A percentile compares a stretch with the other conserved stretches of the same genome.
Conservation (phyloP, 2,888 invertebrate genomes). For the Homarus gammarus region DNA sequence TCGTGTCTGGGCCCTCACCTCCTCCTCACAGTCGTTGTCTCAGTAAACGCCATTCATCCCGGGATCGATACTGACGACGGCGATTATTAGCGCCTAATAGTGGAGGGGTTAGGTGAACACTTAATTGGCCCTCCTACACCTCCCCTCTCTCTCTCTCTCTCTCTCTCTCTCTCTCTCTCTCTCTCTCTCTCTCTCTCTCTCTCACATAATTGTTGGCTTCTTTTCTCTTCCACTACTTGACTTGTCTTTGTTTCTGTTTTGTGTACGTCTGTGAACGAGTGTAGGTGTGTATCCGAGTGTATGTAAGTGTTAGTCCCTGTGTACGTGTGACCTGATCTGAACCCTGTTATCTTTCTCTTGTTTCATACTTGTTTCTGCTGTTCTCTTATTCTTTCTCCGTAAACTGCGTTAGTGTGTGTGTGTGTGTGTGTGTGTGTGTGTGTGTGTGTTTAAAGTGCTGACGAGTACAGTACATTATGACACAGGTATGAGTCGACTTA, state of each 20-base stretch:
- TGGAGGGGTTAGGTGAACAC: slow-evolving; percentile 1
- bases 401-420: no score
- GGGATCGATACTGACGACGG: background rate
- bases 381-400: background rate
- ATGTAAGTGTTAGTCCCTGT: no score
- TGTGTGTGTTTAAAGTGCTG: no score
- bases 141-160: background rate
- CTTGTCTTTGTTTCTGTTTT: no score
- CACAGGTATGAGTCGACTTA: no score
- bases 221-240: no score
- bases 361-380: background rate
- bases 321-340: no score
- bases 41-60: slow-evolving; percentile 11
- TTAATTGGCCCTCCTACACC: slow-evolving; percentile 8
- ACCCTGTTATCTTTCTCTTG: background rate
- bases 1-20: no score
- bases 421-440: no score
- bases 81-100: slow-evolving; percentile 34
- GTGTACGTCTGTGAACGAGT: background rate
- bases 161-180: slow-evolving; percentile 6
- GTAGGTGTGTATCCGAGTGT: background rate
- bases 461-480: no score
- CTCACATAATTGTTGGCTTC: no score
- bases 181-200: background rate
- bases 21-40: no score